Conservation (phyloP, 2,113 vertebrate genomes). For the Oceanites oceanicus region DNA sequence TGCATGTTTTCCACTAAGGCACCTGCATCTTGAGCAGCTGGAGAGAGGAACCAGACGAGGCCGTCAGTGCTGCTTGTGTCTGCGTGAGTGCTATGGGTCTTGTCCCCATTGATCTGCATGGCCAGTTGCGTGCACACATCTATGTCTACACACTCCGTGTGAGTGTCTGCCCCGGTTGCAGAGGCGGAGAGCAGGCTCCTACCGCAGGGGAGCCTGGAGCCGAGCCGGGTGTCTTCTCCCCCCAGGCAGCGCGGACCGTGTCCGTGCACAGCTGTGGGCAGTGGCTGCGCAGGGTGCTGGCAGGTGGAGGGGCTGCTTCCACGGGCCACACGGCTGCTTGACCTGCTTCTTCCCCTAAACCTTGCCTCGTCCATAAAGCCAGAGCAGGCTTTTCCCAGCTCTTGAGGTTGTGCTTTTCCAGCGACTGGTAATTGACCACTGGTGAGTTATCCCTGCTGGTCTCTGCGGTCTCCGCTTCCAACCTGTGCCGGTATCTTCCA, state of each 20-base stretch:
- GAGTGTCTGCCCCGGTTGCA: background rate
- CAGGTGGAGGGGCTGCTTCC: background rate
- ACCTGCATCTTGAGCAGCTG: background rate
- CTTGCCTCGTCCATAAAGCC: background rate
- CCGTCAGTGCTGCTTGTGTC: background rate
- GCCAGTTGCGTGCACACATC: rapidly evolving
- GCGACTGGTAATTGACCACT: rapidly evolving
- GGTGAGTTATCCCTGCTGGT: no score
- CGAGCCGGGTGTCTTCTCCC: background rate
- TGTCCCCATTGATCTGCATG: rapidly evolving
- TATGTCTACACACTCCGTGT: rapidly evolving
- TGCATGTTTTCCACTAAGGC: background rate
- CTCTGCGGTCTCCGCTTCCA: background rate
- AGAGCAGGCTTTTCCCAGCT: background rate
- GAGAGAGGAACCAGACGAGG: background rate
- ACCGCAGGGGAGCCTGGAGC: no score
- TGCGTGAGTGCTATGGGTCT: background rate
- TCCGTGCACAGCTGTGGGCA: background rate
- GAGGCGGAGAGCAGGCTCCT: background rate
- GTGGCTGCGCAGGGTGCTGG: background rate
- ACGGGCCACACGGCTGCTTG: rapidly evolving
- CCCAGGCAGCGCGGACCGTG: rapidly evolving
- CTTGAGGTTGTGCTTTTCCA: background rate
- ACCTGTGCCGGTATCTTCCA: background rate
- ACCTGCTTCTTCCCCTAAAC: background rate